These are phyloP conservation scores for Hybos culiciformis DNA, from an alignment of 2,888 invertebrate species.

Conservation along the genomic window DNA sequence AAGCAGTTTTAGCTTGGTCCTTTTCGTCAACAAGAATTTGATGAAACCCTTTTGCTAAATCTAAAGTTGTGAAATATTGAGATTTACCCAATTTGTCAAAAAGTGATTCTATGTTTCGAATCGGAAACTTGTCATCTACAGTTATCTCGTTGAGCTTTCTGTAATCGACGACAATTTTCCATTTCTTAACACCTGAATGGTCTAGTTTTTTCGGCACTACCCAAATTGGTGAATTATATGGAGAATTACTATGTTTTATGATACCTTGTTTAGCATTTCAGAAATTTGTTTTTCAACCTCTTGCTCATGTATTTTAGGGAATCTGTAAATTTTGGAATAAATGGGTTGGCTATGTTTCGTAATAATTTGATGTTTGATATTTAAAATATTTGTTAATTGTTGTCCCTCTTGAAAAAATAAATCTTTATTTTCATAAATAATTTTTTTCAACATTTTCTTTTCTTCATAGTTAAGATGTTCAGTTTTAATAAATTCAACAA, in stretches of 20 bases:
- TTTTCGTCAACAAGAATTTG: conserved; percentile 8
- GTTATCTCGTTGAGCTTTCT: conserved; percentile 6
- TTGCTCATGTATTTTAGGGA: conserved; percentile 1
- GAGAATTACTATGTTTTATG: conserved; percentile 6
- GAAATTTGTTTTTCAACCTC: no score
- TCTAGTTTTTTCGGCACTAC: conserved; percentile 9
- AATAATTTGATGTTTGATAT: neutral
- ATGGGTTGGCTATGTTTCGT: neutral
- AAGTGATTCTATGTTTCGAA: conserved; percentile 8
- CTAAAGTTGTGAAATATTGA: conserved; percentile 10
- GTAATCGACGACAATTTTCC: conserved; percentile 1
- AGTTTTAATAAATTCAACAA: no score
- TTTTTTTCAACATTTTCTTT: neutral
- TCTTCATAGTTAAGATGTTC: neutral
- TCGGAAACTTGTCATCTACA: conserved; percentile 9
- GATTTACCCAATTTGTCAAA: conserved; percentile 9
- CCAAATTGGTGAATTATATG: conserved; percentile 8
- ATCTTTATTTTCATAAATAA: neutral
- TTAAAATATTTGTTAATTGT: neutral
- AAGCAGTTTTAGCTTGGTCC: conserved; percentile 9
- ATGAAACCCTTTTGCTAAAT: conserved; percentile 11
- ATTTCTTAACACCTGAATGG: conserved; percentile 1
- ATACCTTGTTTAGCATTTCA: conserved; percentile 17
- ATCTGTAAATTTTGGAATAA: neutral
- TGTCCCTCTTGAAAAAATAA: neutral